Evolutionary conservation across 2,888 invertebrate species (phyloP).

Genomic region (Rhogogaster chlorosoma): DNA sequence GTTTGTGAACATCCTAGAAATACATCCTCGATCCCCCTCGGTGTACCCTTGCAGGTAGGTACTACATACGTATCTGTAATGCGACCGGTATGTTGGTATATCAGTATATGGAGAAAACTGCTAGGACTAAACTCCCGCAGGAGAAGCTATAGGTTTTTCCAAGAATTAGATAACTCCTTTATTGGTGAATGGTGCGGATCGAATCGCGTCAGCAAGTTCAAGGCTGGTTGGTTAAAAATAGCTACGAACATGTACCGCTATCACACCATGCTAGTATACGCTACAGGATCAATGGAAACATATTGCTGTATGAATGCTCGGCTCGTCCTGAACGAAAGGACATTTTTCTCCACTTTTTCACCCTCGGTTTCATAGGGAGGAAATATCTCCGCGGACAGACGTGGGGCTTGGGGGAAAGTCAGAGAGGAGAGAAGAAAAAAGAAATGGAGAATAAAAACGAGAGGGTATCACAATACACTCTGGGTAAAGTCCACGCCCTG

Average conservation of each 20-base stretch:
- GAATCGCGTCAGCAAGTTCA: conserved; percentile 71
- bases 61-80: conserved; percentile 58
- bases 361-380: neutral
- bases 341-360: neutral
- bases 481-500: neutral
- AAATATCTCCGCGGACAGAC: neutral
- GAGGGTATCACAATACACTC: conserved; percentile 1
- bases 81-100: conserved; percentile 53
- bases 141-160: conserved; percentile 61
- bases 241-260: conserved; percentile 52
- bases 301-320: neutral
- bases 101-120: conserved; percentile 7
- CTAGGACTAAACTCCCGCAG: neutral
- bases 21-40: neutral
- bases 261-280: neutral
- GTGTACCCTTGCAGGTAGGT: conserved; percentile 56
- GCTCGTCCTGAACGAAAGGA: neutral
- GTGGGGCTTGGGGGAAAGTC: too few species aligned
- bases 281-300: neutral
- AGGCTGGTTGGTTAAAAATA: conserved; percentile 71
- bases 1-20: conserved; percentile 18
- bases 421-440: neutral
- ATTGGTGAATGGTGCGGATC: conserved; percentile 65
- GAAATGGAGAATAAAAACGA: neutral
- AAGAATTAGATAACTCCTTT: conserved; percentile 72